These are phyloP conservation scores for Cyanistes caeruleus DNA, from an alignment of 2,113 vertebrate genomes.

Conservation along the genomic window DNA sequence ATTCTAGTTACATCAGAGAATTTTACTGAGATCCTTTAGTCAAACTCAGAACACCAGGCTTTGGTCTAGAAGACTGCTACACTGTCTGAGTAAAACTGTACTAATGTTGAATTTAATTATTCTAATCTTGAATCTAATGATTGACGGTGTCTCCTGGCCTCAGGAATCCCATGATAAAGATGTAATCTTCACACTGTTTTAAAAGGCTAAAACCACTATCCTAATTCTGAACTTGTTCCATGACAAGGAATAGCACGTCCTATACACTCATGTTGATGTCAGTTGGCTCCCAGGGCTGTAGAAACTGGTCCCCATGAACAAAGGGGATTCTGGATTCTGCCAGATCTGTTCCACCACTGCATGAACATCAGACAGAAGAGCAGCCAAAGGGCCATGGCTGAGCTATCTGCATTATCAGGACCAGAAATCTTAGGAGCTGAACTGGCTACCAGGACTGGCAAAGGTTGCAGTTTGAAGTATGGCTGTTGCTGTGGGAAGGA, in stretches of 20 bases:
- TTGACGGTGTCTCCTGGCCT: background rate
- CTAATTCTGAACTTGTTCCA: background rate
- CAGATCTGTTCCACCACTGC: background rate
- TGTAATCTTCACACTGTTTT: background rate
- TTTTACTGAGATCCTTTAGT: background rate
- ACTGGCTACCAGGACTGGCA: background rate
- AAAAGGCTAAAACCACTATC: background rate
- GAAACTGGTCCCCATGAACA: background rate
- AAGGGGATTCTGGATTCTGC: background rate
- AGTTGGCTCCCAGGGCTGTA: background rate
- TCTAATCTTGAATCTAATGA: background rate
- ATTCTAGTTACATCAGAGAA: background rate
- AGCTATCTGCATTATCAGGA: background rate
- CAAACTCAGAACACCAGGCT: background rate
- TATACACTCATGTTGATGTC: background rate
- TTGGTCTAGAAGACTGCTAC: background rate
- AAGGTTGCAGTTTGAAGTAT: background rate
- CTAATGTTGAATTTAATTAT: background rate
- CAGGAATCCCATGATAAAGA: background rate
- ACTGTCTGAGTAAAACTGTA: background rate
- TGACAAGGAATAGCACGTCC: background rate
- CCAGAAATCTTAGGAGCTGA: background rate
- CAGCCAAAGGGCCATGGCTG: background rate
- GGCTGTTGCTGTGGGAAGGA: background rate
- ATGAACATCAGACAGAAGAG: background rate